Conservation (phyloP, 2,797 vertebrate genomes). For the Eulemur rubriventer region DNA sequence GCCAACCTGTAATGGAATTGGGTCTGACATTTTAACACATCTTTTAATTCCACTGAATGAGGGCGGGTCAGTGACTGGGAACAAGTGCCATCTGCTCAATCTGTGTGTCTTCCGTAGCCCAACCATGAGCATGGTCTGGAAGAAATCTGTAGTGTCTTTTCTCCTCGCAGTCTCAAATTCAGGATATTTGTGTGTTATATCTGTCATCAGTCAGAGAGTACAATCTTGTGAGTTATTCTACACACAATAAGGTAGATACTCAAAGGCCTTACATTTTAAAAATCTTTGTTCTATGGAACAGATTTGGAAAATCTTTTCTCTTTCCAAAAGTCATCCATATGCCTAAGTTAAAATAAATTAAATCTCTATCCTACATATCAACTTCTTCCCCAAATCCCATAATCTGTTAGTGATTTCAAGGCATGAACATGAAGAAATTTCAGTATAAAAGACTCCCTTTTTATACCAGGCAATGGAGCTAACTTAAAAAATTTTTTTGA, state of each 20-base stretch:
- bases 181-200: background rate
- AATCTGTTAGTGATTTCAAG: background rate
- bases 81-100: too few relatives aligned
- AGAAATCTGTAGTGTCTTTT: background rate
- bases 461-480: background rate
- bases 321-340: background rate
- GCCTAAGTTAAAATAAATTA: background rate
- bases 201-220: background rate
- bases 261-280: background rate
- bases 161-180: background rate
- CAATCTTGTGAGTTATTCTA: background rate
- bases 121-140: background rate
- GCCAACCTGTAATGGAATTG: background rate
- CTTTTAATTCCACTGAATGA: background rate
- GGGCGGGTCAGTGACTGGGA: background rate
- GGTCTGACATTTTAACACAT: background rate
- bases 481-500: conserved; percentile 32
- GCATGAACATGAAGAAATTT: background rate
- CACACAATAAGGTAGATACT: background rate
- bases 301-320: conserved; percentile 12
- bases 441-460: background rate
- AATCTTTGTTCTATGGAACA: background rate
- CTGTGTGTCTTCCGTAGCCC: background rate
- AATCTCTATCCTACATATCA: background rate
- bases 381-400: background rate